Base-by-base conservation (phyloP, 1,140 invertebrate genomes). In the Phymastichus coffea region DNA sequence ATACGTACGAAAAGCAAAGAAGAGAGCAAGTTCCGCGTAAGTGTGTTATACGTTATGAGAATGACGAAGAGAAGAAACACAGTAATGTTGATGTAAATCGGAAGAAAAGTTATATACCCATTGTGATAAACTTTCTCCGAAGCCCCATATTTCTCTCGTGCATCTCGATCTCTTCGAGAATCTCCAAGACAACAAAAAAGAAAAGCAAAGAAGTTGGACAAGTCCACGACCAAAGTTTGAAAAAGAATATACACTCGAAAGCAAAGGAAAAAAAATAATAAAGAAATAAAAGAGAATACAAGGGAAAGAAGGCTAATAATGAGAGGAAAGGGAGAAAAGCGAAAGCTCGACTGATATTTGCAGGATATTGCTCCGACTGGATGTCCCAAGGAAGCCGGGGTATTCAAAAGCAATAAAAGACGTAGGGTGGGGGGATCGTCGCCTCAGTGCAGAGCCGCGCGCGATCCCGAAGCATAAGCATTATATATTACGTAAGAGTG, bases 321-420 rank as follows among this genome's bases (percentile, higher is more conserved):
- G n/a, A 51, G 25, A 33, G 19, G 4, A 55, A 35, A 15, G 17
- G 22, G 14, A 14, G 38, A 19, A 44, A 22, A 4, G 37, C 49
- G 44, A 35, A 58, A 49, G 60, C 64, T 60, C 57, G 70, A 78
- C 75, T 79, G 78, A 79, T 80, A 79, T 80, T 79, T 79, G 74
- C 74, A 77, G 75, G 72, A 78, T 80, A 79, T 79, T 80, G 77
- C 78, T 77, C 71, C 73, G 71, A 68, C 73, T 73, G 70, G 75
- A 78, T 75, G 66, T 76, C 75, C 76, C 74, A 77, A 69, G 63
- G 64, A 77, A 76, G 74, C 77, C 75, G 75, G 73, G 73, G 75
- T 78, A 78, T 78, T 79, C 72, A 78, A 77, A 78, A 78, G 75
- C 76, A 78, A 78, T 78, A 76, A 61, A 74, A 58, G 69, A 74